Evolutionary conservation across 1,140 invertebrate genomes (phyloP).

Genomic region (Nautilus pompilius): DNA sequence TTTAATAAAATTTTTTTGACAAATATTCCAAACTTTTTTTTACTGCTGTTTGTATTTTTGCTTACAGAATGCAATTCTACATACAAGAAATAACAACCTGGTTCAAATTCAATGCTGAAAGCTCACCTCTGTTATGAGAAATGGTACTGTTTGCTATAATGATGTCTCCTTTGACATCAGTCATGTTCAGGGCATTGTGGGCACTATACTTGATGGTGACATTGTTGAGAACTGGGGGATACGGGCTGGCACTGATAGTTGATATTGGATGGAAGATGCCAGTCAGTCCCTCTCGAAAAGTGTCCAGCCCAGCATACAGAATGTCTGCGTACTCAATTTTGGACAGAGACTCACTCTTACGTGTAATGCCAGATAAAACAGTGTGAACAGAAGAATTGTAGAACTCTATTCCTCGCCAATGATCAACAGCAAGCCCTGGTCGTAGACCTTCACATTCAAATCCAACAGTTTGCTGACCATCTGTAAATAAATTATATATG

Average conservation of each 20-base stretch:
- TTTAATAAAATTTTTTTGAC: neutral
- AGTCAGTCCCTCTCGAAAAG: constrained; percentile 59
- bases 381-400: constrained; percentile 45
- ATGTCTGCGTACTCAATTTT: constrained; percentile 76
- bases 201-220: constrained; percentile 80
- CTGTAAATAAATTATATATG: too few relatives aligned
- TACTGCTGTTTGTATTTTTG: neutral
- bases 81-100: too few relatives aligned
- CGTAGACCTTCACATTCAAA: constrained; percentile 49
- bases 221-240: constrained; percentile 79
- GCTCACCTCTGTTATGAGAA: constrained; percentile 73
- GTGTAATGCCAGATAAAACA: constrained; percentile 34
- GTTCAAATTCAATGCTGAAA: too few relatives aligned
- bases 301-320: constrained; percentile 70
- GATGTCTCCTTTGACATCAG: constrained; percentile 76
- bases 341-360: constrained; percentile 68
- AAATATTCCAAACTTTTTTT: neutral
- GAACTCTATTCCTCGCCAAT: constrained; percentile 53
- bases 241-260: constrained; percentile 80
- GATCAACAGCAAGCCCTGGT: constrained; percentile 34
- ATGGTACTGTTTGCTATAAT: constrained; percentile 77
- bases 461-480: constrained; percentile 48
- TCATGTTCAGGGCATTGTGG: constrained; percentile 88
- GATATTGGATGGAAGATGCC: constrained; percentile 77
- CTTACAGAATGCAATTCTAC: neutral